Conservation (phyloP, 2,797 vertebrate genomes). For the Eleutherodactylus coqui region DNA sequence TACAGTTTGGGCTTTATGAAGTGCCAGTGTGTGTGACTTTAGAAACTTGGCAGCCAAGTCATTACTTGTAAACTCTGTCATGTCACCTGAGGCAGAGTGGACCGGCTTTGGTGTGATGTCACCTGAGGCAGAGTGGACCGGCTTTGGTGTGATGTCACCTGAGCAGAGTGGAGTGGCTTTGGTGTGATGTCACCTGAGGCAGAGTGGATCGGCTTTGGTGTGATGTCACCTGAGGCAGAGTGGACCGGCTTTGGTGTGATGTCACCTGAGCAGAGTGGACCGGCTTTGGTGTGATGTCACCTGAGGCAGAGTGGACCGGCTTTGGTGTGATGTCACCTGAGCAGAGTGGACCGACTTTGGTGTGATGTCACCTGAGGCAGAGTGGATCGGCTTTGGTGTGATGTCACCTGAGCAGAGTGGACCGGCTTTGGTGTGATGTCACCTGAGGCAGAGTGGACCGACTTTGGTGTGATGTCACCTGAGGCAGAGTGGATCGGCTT, state of each 20-base stretch:
- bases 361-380: slow-evolving; percentile 16
- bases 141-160: not conserved
- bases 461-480: slow-evolving; percentile 26
- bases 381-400: not conserved
- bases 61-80: not conserved
- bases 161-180: too few species aligned
- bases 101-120: slow-evolving; percentile 4
- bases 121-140: slow-evolving; percentile 3
- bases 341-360: too few species aligned
- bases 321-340: slow-evolving; percentile 2
- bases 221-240: slow-evolving; percentile 15
- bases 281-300: too few species aligned
- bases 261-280: too few species aligned
- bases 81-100: slow-evolving; percentile 11
- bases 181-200: slow-evolving; percentile 22
- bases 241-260: not conserved
- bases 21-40: slow-evolving; percentile 1
- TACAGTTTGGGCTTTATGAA: slow-evolving; percentile 17
- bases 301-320: not conserved
- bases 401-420: slow-evolving; percentile 13
- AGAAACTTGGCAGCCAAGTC: slow-evolving; percentile 1
- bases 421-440: not conserved
- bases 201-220: not conserved
- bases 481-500: not conserved
- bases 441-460: too few species aligned